Evolutionary conservation across 2,113 vertebrate species (phyloP).

Genomic region (Panurus biarmicus): DNA sequence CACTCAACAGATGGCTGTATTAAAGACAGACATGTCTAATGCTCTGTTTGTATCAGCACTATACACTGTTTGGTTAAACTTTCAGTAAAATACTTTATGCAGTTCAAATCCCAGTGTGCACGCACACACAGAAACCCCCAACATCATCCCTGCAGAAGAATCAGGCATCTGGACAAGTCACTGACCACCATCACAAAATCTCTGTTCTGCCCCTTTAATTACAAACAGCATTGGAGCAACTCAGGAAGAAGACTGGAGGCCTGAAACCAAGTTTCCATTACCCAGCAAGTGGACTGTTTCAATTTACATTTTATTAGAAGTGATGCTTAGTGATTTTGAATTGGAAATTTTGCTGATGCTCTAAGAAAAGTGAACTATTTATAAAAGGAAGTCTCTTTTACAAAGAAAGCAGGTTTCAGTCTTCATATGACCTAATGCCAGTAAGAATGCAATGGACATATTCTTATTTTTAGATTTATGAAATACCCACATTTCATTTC

Average conservation of each 20-base stretch:
- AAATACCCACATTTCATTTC: background rate
- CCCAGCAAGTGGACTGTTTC: background rate
- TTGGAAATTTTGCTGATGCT: background rate
- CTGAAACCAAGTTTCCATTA: background rate
- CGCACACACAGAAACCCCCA: background rate
- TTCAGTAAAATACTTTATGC: background rate
- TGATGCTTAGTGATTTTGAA: background rate
- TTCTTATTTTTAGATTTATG: background rate
- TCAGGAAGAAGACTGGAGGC: background rate
- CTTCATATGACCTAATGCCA: background rate
- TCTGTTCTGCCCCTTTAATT: background rate
- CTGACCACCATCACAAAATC: background rate
- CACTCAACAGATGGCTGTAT: constrained; percentile 32
- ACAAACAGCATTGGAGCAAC: background rate
- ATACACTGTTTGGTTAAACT: background rate
- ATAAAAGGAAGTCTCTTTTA: background rate
- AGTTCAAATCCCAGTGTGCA: background rate
- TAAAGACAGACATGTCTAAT: background rate
- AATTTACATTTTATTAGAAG: background rate
- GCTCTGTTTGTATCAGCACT: background rate
- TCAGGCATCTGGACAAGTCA: background rate
- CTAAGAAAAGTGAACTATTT: background rate
- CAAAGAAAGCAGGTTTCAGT: background rate
- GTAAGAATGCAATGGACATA: background rate
- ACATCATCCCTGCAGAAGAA: background rate